Evolutionary conservation across 1,140 invertebrate species (phyloP).

Genomic region (Drosophila triauraria): DNA sequence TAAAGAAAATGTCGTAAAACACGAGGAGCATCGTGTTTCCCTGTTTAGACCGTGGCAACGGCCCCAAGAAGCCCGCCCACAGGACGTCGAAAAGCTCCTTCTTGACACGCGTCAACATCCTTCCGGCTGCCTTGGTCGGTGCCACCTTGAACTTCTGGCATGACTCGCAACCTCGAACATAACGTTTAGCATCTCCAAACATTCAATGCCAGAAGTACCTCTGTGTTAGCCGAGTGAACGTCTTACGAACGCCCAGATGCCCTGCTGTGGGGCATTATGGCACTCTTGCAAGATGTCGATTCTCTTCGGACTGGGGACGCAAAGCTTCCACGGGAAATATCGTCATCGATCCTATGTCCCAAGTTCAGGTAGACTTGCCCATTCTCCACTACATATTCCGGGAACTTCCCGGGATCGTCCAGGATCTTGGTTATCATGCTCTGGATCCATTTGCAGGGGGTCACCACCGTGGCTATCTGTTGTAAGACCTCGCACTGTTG

Average conservation of each 20-base stretch:
- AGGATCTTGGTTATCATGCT: too few relatives aligned
- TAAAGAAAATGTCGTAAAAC: too few relatives aligned
- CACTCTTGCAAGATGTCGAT: neutral
- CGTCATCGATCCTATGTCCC: too few relatives aligned
- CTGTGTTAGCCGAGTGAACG: neutral
- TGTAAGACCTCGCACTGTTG: neutral
- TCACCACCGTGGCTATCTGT: too few relatives aligned
- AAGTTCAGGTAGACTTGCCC: neutral
- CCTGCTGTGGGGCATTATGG: neutral
- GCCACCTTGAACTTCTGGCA: constrained; percentile 1
- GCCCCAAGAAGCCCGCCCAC: too few relatives aligned
- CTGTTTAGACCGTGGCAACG: too few relatives aligned
- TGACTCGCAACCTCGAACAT: neutral
- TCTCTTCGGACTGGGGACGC: too few relatives aligned
- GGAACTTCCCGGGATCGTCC: too few relatives aligned
- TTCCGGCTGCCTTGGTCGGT: neutral
- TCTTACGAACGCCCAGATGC: neutral
- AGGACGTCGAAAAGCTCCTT: neutral
- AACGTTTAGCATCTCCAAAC: neutral
- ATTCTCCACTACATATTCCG: neutral
- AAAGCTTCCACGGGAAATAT: neutral
- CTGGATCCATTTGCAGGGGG: too few relatives aligned
- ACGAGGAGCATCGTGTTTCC: too few relatives aligned
- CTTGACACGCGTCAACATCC: neutral
- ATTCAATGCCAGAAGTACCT: neutral